A percentile compares a stretch with the other conserved stretches of the same genome.
These are phyloP conservation scores for Callitettix versicolor DNA, from an alignment of 1,140 invertebrate species.

Conservation along the genomic window DNA sequence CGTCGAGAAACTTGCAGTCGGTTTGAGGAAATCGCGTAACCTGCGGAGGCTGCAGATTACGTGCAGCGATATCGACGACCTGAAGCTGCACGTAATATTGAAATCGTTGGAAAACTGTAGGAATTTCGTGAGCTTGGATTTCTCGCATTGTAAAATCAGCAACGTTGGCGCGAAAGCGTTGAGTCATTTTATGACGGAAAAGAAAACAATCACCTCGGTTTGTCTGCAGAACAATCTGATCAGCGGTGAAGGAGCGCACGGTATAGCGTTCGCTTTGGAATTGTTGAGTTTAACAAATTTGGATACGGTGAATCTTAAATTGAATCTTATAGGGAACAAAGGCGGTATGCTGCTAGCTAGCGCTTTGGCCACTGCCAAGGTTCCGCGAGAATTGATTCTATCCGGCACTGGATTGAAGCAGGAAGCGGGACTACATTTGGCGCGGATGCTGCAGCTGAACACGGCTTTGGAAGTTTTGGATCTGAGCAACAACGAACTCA, in stretches of 20 bases:
- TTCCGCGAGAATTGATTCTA: constrained; percentile 27
- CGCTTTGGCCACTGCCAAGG: constrained; percentile 27
- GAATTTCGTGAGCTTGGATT: constrained; percentile 28
- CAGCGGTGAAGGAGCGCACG: constrained; percentile 22
- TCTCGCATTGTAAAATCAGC: constrained; percentile 30
- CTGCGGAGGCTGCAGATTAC: constrained; percentile 29
- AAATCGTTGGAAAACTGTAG: constrained; percentile 28
- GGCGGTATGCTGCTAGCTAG: constrained; percentile 30
- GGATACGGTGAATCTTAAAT: constrained; percentile 28
- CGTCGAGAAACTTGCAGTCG: constrained; percentile 25
- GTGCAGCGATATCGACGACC: constrained; percentile 26
- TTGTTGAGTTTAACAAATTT: constrained; percentile 23
- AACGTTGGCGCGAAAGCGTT: constrained; percentile 31
- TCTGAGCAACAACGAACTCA: constrained; percentile 32
- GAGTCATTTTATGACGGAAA: constrained; percentile 26
- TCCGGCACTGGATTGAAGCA: constrained; percentile 28
- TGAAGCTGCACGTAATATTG: constrained; percentile 27
- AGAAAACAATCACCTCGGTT: constrained; percentile 26
- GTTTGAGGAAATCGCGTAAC: constrained; percentile 25
- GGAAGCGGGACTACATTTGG: constrained; percentile 26
- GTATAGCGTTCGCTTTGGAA: constrained; percentile 25
- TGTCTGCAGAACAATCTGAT: constrained; percentile 31
- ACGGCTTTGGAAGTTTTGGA: constrained; percentile 27
- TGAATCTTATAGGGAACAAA: constrained; percentile 31
- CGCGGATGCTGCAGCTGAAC: constrained; percentile 29